These are phyloP conservation scores for Pilophorus perplexus DNA, from an alignment of 2,888 invertebrate genomes.

Conservation along the genomic window DNA sequence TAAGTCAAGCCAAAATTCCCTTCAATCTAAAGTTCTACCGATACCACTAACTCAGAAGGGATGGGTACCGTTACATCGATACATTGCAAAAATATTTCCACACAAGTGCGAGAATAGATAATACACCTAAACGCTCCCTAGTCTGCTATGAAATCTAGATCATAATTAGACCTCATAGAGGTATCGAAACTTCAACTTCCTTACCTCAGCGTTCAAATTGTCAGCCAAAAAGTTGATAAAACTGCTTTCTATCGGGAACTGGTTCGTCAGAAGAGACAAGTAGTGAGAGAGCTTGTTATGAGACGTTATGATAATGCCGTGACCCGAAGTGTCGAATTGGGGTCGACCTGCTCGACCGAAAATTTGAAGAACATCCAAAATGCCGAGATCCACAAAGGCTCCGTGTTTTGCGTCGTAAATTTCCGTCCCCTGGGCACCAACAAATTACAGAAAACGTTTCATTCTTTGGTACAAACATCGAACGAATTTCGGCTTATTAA, in stretches of 20 bases:
- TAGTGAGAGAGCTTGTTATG: conserved; percentile 92
- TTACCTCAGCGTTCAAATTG: conserved; percentile 95
- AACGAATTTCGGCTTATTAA: neutral
- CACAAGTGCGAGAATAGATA: too few species aligned
- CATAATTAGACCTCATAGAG: too few species aligned
- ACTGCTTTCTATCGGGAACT: conserved; percentile 97
- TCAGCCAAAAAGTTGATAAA: conserved; percentile 89
- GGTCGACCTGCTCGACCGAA: conserved; percentile 98
- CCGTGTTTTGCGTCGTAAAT: conserved; percentile 96
- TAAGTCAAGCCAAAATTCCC: too few species aligned
- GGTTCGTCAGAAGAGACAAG: conserved; percentile 87
- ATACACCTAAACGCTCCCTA: too few species aligned
- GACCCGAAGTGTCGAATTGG: conserved; percentile 92
- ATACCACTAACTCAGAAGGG: too few species aligned
- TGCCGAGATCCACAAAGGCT: conserved; percentile 89
- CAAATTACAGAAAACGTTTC: too few species aligned
- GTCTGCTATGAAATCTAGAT: too few species aligned
- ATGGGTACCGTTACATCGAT: too few species aligned
- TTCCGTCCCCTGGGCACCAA: conserved; percentile 76
- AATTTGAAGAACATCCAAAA: conserved; percentile 96
- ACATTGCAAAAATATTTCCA: too few species aligned
- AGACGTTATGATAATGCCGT: conserved; percentile 91
- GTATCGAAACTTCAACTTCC: conserved; percentile 46
- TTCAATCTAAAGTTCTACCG: too few species aligned
- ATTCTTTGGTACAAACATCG: too few species aligned